These are phyloP conservation scores for Engystomops pustulosus DNA, from an alignment of 2,113 vertebrate species.

Conservation along the genomic window DNA sequence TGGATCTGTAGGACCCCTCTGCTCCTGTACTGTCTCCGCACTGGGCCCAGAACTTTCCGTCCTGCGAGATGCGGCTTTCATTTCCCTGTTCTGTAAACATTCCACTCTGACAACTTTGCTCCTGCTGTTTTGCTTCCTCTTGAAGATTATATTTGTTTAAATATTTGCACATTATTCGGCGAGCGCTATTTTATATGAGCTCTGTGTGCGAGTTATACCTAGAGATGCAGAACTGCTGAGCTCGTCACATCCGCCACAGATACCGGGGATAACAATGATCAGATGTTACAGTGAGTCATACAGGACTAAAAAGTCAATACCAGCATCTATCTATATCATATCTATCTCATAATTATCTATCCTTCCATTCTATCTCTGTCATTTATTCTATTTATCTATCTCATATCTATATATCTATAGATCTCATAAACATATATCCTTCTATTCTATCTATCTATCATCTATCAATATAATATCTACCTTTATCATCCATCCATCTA, in stretches of 20 bases:
- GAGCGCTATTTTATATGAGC: not conserved
- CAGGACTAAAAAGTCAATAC: too few species aligned
- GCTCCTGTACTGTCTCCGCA: constrained; percentile 41
- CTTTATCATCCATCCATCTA: not conserved
- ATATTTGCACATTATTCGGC: constrained; percentile 42
- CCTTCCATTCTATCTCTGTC: not conserved
- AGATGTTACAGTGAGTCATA: not conserved
- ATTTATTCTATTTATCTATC: not conserved
- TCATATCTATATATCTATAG: not conserved
- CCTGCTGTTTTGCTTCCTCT: constrained; percentile 46
- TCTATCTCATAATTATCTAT: too few species aligned
- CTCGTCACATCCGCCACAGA: not conserved
- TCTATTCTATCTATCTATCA: not conserved
- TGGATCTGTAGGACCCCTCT: not conserved
- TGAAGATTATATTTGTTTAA: constrained; percentile 42
- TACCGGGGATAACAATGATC: not conserved
- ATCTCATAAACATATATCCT: not conserved
- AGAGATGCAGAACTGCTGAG: not conserved
- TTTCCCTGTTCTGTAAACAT: constrained; percentile 33
- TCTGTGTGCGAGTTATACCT: not conserved
- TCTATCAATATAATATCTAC: too few species aligned
- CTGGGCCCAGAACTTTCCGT: not conserved
- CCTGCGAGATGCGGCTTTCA: not conserved
- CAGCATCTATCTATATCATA: too few species aligned
- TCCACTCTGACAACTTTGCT: not conserved